Evolutionary conservation across 2,888 invertebrate species (phyloP).

Genomic region (Aporophyla nigra): DNA sequence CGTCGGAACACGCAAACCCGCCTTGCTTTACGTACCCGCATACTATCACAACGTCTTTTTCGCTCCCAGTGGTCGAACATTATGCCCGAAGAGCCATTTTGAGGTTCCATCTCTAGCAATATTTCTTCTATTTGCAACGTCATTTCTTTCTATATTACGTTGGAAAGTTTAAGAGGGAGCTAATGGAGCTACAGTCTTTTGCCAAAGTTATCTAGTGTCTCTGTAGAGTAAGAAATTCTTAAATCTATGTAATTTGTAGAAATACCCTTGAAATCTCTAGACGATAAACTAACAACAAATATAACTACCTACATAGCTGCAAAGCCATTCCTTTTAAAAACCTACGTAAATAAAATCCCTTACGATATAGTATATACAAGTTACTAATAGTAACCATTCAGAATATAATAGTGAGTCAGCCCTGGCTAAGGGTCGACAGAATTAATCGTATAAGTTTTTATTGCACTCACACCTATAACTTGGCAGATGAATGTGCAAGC

Average conservation of each 20-base stretch:
- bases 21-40: slow-evolving; percentile 75
- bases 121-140: slow-evolving; percentile 83
- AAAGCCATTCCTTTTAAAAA: neutral
- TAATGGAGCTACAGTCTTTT: slow-evolving; percentile 32
- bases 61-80: slow-evolving; percentile 77
- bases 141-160: slow-evolving; percentile 78
- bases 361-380: neutral
- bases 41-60: slow-evolving; percentile 83
- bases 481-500: neutral
- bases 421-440: neutral
- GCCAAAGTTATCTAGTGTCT: slow-evolving; percentile 12
- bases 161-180: slow-evolving; percentile 59
- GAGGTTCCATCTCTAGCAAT: slow-evolving; percentile 79
- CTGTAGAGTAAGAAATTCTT: neutral
- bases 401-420: neutral
- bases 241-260: neutral
- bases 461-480: neutral
- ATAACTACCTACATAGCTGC: neutral
- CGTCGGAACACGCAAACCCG: slow-evolving; percentile 68
- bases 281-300: neutral
- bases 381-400: neutral
- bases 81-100: slow-evolving; percentile 81
- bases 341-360: neutral
- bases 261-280: neutral
- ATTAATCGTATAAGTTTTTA: slow-evolving; percentile 2